Evolutionary conservation across 2,113 vertebrate species (phyloP).

Genomic region (Ptilonorhynchus violaceus): DNA sequence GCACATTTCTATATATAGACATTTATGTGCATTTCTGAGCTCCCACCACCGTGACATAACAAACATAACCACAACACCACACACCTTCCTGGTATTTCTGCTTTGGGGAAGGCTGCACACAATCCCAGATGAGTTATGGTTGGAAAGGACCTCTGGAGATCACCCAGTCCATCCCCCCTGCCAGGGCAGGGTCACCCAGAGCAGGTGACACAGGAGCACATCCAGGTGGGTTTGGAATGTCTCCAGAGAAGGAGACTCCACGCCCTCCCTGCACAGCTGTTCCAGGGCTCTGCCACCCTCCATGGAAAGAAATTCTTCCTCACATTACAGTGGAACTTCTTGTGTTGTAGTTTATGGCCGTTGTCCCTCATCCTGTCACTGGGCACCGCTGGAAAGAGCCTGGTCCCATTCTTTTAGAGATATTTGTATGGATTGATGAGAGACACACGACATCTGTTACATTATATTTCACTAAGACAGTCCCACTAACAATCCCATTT

Average conservation of each 20-base stretch:
- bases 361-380: neutral
- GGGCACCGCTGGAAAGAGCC: neutral
- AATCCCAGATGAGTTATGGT: rapidly evolving
- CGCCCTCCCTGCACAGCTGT: rapidly evolving
- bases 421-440: neutral
- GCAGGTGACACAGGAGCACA: neutral
- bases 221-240: neutral
- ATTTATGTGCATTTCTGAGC: rapidly evolving
- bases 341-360: neutral
- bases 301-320: neutral
- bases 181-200: neutral
- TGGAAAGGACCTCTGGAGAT: neutral
- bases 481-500: neutral
- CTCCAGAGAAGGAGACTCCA: neutral
- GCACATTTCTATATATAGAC: rapidly evolving
- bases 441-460: neutral
- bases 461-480: rapidly evolving
- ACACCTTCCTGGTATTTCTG: neutral
- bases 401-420: no score
- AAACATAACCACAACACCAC: neutral
- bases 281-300: neutral
- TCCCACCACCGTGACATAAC: neutral
- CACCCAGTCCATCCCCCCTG: neutral
- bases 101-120: neutral
- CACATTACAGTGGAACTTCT: neutral